phyloP scores from a whole-genome alignment of 1,140 invertebrate species.

The Paramacrobiotus metropolitanus region DNA sequence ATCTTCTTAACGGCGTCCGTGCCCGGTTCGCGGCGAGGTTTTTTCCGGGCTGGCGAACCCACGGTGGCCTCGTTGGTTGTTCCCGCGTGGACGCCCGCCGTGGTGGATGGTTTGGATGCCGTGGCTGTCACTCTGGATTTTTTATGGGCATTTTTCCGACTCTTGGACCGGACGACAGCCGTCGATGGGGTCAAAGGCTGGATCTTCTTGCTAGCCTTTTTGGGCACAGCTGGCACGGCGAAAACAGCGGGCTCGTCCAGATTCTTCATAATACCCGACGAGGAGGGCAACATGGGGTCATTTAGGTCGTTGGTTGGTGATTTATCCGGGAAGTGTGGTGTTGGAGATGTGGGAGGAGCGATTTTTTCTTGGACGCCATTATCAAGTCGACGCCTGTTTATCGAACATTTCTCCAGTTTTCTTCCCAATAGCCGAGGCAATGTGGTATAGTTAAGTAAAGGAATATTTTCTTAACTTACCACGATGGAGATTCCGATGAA shows the following conservation, averaged over 20 bases:
- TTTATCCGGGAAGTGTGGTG: background rate
- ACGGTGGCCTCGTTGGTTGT: background rate
- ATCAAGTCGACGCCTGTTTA: background rate
- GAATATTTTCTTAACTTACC: too few relatives aligned
- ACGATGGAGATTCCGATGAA: too few relatives aligned
- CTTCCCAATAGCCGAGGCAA: too few relatives aligned
- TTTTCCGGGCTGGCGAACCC: too few relatives aligned
- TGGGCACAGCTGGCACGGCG: slow-evolving; percentile 1
- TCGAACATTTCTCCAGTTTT: too few relatives aligned
- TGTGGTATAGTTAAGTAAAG: too few relatives aligned
- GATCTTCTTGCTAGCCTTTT: background rate
- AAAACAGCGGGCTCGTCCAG: background rate
- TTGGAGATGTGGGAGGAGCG: background rate
- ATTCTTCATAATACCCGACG: background rate
- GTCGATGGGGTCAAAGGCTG: background rate
- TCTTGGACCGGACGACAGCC: background rate
- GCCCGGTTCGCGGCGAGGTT: background rate
- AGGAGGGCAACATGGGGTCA: background rate
- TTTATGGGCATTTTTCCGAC: background rate
- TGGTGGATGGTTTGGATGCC: background rate
- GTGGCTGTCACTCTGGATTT: background rate
- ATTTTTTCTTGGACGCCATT: background rate
- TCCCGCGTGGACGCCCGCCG: background rate
- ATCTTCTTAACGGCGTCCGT: background rate
- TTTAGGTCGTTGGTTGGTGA: background rate